These are phyloP conservation scores for Lepilemur ruficaudatus DNA, from an alignment of 2,797 vertebrate species.

Conservation along the genomic window DNA sequence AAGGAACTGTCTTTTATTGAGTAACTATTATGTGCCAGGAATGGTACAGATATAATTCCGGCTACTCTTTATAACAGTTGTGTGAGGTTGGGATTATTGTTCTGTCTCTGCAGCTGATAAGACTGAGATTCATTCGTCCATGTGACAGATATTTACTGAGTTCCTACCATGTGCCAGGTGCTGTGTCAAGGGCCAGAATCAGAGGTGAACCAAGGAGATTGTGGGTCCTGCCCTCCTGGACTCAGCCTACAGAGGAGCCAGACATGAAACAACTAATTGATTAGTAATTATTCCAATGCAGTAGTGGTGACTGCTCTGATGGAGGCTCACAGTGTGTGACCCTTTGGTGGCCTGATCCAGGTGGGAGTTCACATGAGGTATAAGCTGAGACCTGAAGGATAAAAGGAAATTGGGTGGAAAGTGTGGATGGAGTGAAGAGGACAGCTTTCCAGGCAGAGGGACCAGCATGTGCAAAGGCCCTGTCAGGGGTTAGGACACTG, in stretches of 20 bases:
- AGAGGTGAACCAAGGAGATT: not conserved
- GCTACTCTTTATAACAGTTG: not conserved
- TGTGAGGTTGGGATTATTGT: not conserved
- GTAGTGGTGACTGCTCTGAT: not conserved
- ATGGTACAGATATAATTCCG: not conserved
- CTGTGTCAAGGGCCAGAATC: not conserved
- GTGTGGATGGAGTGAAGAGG: not conserved
- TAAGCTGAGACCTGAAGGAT: not conserved
- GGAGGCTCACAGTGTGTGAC: not conserved
- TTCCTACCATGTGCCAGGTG: not conserved
- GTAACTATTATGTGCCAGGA: not conserved
- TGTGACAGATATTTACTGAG: not conserved
- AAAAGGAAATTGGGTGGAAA: not conserved
- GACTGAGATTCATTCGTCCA: not conserved
- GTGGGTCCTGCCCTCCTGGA: not conserved
- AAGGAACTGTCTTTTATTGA: not conserved
- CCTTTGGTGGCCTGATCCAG: not conserved
- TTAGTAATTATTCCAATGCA: not conserved
- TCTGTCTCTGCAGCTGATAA: not conserved
- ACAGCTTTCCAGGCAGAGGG: not conserved
- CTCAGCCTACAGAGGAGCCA: not conserved
- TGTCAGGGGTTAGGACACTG: not conserved
- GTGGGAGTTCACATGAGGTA: not conserved
- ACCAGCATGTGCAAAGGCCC: not conserved
- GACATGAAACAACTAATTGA: not conserved